phyloP scores from a whole-genome alignment of 2,888 invertebrate species.

The Caradrina clavipalpis region DNA sequence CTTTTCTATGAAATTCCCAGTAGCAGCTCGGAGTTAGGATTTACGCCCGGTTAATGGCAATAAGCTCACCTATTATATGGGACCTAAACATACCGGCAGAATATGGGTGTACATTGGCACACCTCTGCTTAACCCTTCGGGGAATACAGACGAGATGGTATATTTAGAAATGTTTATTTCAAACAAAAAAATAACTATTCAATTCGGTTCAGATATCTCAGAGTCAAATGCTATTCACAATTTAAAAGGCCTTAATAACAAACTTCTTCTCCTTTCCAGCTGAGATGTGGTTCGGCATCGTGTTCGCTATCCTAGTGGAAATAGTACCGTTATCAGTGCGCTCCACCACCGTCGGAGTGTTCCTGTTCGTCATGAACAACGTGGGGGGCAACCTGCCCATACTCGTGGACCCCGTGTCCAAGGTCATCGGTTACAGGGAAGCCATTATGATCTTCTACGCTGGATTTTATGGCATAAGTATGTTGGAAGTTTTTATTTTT shows the following conservation, averaged over 20 bases:
- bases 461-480: conserved; percentile 96
- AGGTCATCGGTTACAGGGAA: conserved; percentile 95
- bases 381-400: conserved; percentile 97
- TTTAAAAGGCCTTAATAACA: neutral
- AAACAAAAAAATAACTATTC: no score
- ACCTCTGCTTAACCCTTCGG: no score
- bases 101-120: no score
- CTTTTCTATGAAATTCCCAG: no score
- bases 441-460: conserved; percentile 97
- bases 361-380: conserved; percentile 98
- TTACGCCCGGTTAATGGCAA: no score
- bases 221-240: no score
- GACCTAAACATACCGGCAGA: no score
- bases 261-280: conserved; percentile 90
- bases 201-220: no score
- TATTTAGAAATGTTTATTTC: no score
- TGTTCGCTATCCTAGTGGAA: conserved; percentile 97
- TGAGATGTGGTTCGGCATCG: conserved; percentile 98
- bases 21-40: no score
- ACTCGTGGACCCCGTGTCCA: conserved; percentile 96
- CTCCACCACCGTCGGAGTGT: conserved; percentile 96
- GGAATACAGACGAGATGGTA: no score
- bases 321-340: conserved; percentile 95
- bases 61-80: no score
- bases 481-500: conserved; percentile 77